phyloP scores from a whole-genome alignment of 1,140 invertebrate genomes.

The Danaus melanippus region DNA sequence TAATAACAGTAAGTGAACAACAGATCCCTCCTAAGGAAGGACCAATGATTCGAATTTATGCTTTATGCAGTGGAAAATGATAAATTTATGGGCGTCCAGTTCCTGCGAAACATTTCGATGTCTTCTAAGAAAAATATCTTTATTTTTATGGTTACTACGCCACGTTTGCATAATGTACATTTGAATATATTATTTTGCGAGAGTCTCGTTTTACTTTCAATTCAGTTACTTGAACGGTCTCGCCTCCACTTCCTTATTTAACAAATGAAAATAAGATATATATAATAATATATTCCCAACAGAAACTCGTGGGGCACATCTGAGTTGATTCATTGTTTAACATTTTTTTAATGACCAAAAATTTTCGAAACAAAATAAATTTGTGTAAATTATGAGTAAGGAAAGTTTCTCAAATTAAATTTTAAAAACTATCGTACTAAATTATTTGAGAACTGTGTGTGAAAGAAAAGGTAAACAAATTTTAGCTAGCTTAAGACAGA shows the following conservation, averaged over 20 bases:
- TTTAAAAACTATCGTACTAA: too few relatives aligned
- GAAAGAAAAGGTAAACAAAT: slow-evolving; percentile 46
- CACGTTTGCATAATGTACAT: slow-evolving; percentile 65
- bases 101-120: slow-evolving; percentile 52
- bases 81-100: slow-evolving; percentile 69
- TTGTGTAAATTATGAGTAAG: too few relatives aligned
- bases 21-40: slow-evolving; percentile 42
- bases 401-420: too few relatives aligned
- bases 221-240: too few relatives aligned
- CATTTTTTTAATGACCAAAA: too few relatives aligned
- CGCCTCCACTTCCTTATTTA: too few relatives aligned
- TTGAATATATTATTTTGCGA: slow-evolving; percentile 9
- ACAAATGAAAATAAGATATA: too few relatives aligned
- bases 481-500: slow-evolving; percentile 58
- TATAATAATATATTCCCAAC: too few relatives aligned
- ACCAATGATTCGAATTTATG: slow-evolving; percentile 69
- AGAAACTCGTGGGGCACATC: too few relatives aligned
- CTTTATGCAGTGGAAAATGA: slow-evolving; percentile 71
- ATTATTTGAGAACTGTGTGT: neutral
- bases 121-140: slow-evolving; percentile 43
- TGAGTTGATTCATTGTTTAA: too few relatives aligned
- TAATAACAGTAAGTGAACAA: slow-evolving; percentile 28
- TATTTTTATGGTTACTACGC: slow-evolving; percentile 63
- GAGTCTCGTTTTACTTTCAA: too few relatives aligned
- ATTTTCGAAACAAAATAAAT: too few relatives aligned